Percentiles rank a stretch among this genome's conserved stretches.
Evolutionary conservation across 2,888 invertebrate genomes (phyloP).

Genomic region (Acrobasis suavella): DNA sequence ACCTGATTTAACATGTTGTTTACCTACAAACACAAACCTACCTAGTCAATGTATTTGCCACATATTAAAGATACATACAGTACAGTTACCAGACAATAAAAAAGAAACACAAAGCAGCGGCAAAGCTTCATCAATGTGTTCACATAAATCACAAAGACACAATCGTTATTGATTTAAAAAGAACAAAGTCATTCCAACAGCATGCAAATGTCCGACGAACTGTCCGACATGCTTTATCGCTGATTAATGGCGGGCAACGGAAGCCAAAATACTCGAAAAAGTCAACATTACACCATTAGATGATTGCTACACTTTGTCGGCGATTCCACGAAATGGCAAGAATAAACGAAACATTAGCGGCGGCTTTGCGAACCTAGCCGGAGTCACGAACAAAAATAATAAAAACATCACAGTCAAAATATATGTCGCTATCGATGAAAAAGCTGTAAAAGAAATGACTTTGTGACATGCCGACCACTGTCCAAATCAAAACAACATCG

Average conservation of each 20-base stretch:
- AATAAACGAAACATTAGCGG: conserved; percentile 58
- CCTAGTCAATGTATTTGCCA: no score
- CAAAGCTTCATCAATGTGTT: neutral
- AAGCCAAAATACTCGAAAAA: conserved; percentile 75
- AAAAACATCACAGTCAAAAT: conserved; percentile 83
- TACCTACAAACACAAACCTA: no score
- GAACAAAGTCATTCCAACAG: conserved; percentile 12
- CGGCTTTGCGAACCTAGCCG: conserved; percentile 62
- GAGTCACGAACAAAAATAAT: conserved; percentile 80
- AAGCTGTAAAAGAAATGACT: conserved; percentile 73
- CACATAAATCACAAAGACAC: conserved; percentile 15
- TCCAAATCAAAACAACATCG: conserved; percentile 27
- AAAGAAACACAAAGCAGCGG: neutral
- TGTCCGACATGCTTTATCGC: conserved; percentile 43
- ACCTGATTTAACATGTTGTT: no score
- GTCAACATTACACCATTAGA: conserved; percentile 72
- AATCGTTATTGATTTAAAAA: conserved; percentile 15
- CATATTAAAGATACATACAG: no score
- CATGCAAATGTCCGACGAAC: conserved; percentile 17
- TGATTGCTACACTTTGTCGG: conserved; percentile 76
- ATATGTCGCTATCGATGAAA: conserved; percentile 70
- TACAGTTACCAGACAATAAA: no score
- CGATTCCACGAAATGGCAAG: conserved; percentile 60
- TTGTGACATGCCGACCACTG: conserved; percentile 70
- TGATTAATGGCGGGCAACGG: conserved; percentile 75